Evolutionary conservation across 2,888 invertebrate species (phyloP).

Genomic region (Diogma glabrata): DNA sequence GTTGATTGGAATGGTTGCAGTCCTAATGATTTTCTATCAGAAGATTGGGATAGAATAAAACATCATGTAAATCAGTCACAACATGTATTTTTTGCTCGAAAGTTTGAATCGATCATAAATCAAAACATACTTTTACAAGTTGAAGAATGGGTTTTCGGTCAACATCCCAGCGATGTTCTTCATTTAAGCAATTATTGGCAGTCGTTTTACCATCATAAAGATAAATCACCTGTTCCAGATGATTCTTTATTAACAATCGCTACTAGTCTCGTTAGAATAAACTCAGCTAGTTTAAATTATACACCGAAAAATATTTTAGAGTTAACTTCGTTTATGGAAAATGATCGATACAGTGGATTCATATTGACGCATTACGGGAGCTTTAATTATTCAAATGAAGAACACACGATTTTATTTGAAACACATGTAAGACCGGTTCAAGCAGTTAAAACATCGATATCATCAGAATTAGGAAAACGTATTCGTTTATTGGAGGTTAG

Average conservation of each 20-base stretch:
- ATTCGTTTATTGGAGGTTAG: slow-evolving; percentile 62
- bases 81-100: slow-evolving; percentile 87
- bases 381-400: slow-evolving; percentile 30
- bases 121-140: slow-evolving; percentile 81
- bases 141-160: slow-evolving; percentile 70
- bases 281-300: slow-evolving; percentile 41
- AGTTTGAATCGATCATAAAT: slow-evolving; percentile 92
- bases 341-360: slow-evolving; percentile 64
- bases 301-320: slow-evolving; percentile 45
- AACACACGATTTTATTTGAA: slow-evolving; percentile 47
- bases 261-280: slow-evolving; percentile 50
- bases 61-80: slow-evolving; percentile 65
- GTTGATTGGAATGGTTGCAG: slow-evolving; percentile 99
- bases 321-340: slow-evolving; percentile 55
- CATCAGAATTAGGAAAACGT: slow-evolving; percentile 45
- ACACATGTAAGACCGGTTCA: slow-evolving; percentile 55
- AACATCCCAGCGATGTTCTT: slow-evolving; percentile 49
- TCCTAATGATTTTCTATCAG: slow-evolving; percentile 85
- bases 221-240: slow-evolving; percentile 56
- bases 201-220: slow-evolving; percentile 70
- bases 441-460: slow-evolving; percentile 44
- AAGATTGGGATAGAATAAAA: slow-evolving; percentile 72
- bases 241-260: slow-evolving; percentile 62
- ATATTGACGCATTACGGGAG: slow-evolving; percentile 38
- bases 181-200: slow-evolving; percentile 83